Conservation (phyloP, 37 sponge, comb jelly and placozoan genomes). For the Axinella damicornis region DNA sequence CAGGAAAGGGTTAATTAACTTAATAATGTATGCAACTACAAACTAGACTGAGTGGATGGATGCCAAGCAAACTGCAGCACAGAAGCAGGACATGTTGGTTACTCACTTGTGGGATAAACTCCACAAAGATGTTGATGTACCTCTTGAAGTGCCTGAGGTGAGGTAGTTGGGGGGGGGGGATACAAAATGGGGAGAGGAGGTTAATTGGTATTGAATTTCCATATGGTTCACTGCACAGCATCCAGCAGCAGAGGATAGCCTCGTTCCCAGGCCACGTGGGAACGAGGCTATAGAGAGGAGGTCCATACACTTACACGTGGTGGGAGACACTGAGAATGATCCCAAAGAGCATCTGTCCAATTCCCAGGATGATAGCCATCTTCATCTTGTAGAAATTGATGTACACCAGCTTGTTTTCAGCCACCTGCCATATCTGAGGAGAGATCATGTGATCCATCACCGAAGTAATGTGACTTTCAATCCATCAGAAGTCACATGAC, state of each 20-base stretch:
- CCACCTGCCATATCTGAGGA: slow-evolving; percentile 89
- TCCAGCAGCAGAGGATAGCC: too few species aligned
- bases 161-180: neutral
- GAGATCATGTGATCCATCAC: too few species aligned
- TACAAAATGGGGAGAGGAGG: neutral
- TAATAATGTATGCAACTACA: too few species aligned
- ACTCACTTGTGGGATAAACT: slow-evolving; percentile 80
- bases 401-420: slow-evolving; percentile 91
- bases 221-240: neutral
- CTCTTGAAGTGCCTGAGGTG: slow-evolving; percentile 80
- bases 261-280: too few species aligned
- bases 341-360: slow-evolving; percentile 96
- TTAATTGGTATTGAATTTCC: neutral
- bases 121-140: slow-evolving; percentile 78
- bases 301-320: slow-evolving; percentile 76
- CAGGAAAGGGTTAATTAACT: too few species aligned
- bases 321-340: slow-evolving; percentile 91
- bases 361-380: slow-evolving; percentile 93
- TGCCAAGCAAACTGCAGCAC: too few species aligned
- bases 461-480: neutral
- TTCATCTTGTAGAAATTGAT: slow-evolving; percentile 99
- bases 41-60: too few species aligned
- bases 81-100: too few species aligned
- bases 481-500: neutral
- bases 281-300: neutral